These are phyloP conservation scores for Xiphorhynchus erythropygius DNA, from an alignment of 2,797 vertebrate genomes.

Conservation along the genomic window DNA sequence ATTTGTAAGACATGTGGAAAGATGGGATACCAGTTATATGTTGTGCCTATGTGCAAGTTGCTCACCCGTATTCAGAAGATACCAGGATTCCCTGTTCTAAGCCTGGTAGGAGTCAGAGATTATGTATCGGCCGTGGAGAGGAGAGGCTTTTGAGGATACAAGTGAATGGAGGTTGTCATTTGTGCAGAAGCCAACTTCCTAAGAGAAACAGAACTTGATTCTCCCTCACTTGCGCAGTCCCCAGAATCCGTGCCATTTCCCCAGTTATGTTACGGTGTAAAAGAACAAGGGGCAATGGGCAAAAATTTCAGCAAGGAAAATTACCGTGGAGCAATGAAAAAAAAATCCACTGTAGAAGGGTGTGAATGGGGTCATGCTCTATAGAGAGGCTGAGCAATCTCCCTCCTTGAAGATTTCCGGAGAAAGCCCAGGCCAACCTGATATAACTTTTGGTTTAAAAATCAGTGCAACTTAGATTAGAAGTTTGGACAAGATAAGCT, in stretches of 20 bases:
- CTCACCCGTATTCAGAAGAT: background rate
- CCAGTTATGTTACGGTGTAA: background rate
- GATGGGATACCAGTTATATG: background rate
- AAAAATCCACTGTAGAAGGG: background rate
- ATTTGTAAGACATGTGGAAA: accelerated
- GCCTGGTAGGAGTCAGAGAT: background rate
- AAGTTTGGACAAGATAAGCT: background rate
- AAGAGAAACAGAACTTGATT: background rate
- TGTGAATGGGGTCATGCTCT: background rate
- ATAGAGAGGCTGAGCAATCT: background rate
- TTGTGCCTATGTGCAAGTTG: background rate
- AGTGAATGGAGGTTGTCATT: background rate
- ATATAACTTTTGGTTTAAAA: background rate
- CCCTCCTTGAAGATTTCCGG: background rate
- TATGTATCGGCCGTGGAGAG: background rate
- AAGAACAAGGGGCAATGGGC: background rate
- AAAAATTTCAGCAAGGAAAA: background rate
- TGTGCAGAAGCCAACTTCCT: background rate
- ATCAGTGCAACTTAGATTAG: background rate
- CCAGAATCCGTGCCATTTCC: background rate
- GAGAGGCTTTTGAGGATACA: background rate
- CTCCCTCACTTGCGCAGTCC: background rate
- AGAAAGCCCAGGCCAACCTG: background rate
- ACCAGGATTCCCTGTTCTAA: background rate
- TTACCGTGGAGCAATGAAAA: background rate